Conservation (phyloP, 2,888 invertebrate species). For the Parnassius orleans region DNA sequence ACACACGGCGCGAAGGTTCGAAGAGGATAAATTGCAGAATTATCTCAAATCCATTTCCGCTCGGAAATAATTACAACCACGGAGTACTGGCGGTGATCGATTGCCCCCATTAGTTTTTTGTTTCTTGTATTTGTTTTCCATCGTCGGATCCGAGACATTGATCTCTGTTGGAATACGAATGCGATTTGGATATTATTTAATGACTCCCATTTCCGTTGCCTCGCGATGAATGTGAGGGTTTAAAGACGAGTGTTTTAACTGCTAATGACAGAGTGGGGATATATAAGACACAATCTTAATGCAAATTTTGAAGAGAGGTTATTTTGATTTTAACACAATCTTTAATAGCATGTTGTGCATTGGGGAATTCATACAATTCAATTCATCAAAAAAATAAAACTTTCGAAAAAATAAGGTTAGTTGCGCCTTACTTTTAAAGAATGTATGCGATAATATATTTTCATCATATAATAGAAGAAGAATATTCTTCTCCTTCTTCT, state of each 20-base stretch:
- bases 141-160: constrained; percentile 38
- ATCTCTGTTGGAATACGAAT: constrained; percentile 45
- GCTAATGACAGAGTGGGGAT: constrained; percentile 11
- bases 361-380: too few relatives aligned
- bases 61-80: constrained; percentile 52
- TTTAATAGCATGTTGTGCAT: too few relatives aligned
- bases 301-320: too few relatives aligned
- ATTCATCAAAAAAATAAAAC: too few relatives aligned
- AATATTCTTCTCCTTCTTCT: too few relatives aligned
- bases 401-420: too few relatives aligned
- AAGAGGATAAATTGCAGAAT: constrained; percentile 57
- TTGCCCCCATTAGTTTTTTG: constrained; percentile 56
- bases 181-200: constrained; percentile 44
- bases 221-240: constrained; percentile 23
- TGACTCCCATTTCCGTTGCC: constrained; percentile 49
- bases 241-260: constrained; percentile 10
- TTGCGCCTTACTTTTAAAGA: too few relatives aligned
- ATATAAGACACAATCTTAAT: too few relatives aligned
- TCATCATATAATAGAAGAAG: too few relatives aligned
- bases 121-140: constrained; percentile 45
- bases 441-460: too few relatives aligned
- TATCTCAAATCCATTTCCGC: constrained; percentile 59
- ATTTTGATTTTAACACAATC: too few relatives aligned
- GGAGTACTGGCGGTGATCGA: constrained; percentile 48
- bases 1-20: constrained; percentile 35